Evolutionary conservation across 2,113 vertebrate species (phyloP), one percentile per base, ranked within the genome.

Genomic region (Thomomys bottae): DNA sequence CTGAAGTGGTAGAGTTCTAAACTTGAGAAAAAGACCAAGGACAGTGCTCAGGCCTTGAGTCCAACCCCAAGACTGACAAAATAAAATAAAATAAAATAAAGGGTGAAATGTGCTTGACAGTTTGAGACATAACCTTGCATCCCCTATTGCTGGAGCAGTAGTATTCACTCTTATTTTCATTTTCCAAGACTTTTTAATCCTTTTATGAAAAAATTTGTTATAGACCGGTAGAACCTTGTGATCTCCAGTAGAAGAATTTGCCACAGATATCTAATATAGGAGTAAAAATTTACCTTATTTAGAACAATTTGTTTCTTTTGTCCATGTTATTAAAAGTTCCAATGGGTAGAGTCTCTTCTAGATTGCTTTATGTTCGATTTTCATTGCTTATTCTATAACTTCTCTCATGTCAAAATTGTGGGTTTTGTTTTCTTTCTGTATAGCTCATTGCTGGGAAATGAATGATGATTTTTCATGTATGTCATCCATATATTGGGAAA

Each of bases 401-500:
- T n/a, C n/a, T 28, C 7, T 57, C 38, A 38, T 66, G 23, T 36
- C 32, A 0, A 45, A 45, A 57, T 21, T 15, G n/a, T 42, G n/a
- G n/a, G 0, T 17, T 64, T 15, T 70, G 14, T 4, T 77, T 84
- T 54, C 20, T 89, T 70, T 91, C 34, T 90, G 20, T 81, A 32
- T 30, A 97, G 96, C 4, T 90, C 77, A 90, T 49, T 97, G 96
- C 78, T 78, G 59, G 68, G 0, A 2, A 1, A 0, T 0, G 4
- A 0, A 24, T 36, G 0, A 14, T 3, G 18, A 7, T 0, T 12
- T 10, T 70, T 32, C 6, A 12, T 98, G 98, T 75, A 0, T 1
- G 3, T 0, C 87, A 42, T 91, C 96, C 30, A 28, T 0, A 0
- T 98, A 98, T 88, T 98, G 98, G 98, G 83, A 85, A 0, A 8